Evolutionary conservation across 2,888 invertebrate genomes (phyloP).

Genomic region (Sesamia inferens): DNA sequence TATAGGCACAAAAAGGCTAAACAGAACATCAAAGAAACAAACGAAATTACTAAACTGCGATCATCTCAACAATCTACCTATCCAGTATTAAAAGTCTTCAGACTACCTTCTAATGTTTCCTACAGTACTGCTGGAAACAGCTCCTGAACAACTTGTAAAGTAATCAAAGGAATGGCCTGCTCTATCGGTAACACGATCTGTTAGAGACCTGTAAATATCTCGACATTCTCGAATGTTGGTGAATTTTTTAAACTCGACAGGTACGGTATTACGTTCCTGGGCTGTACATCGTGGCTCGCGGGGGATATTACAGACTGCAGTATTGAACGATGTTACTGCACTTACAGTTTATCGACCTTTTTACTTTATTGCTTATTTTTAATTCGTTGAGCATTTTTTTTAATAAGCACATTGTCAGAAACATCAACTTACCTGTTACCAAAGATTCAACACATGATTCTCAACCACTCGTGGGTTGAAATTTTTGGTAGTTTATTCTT

Average conservation of each 20-base stretch:
- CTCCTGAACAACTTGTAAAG: conserved; percentile 44
- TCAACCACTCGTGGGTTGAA: too few relatives aligned
- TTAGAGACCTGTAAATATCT: conserved; percentile 31
- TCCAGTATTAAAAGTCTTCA: conserved; percentile 28
- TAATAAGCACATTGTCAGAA: background rate
- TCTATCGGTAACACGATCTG: conserved; percentile 46
- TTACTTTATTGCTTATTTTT: conserved; percentile 5
- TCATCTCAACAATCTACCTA: conserved; percentile 6
- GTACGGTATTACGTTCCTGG: conserved; percentile 38
- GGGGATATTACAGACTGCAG: conserved; percentile 19
- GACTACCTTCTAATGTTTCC: conserved; percentile 15
- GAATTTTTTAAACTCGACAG: conserved; percentile 40
- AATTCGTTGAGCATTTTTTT: background rate
- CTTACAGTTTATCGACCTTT: conserved; percentile 1
- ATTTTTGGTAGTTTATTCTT: too few relatives aligned
- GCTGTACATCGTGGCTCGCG: conserved; percentile 20
- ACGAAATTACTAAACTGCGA: conserved; percentile 15
- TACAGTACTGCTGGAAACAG: conserved; percentile 16
- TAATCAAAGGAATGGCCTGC: conserved; percentile 38
- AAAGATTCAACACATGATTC: background rate
- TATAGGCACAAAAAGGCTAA: background rate
- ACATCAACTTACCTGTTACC: background rate
- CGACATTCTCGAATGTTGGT: conserved; percentile 15
- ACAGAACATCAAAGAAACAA: background rate
- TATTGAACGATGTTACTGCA: conserved; percentile 13